A percentile compares a stretch with the other conserved stretches of the same genome.
Conservation (phyloP, 2,888 invertebrate species). For the Tenthredo livida region DNA sequence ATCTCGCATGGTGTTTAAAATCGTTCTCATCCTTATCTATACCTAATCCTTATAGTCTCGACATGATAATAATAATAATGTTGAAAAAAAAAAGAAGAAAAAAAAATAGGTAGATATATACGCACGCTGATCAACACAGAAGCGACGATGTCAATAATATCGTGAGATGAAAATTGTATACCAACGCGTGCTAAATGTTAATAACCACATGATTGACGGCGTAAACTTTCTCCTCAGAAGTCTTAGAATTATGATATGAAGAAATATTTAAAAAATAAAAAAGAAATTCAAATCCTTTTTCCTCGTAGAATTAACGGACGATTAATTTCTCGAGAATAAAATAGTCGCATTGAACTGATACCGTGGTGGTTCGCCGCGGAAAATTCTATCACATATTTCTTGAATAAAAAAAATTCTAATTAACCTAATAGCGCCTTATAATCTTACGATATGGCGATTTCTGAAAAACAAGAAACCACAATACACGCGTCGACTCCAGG, state of each 20-base stretch:
- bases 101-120: constrained; percentile 37
- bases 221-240: background rate
- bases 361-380: background rate
- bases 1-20: constrained; percentile 32
- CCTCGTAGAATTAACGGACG: background rate
- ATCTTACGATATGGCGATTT: background rate
- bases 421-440: background rate
- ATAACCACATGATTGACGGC: background rate
- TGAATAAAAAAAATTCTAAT: constrained; percentile 13
- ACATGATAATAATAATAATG: constrained; percentile 44
- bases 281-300: background rate
- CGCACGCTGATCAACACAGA: background rate
- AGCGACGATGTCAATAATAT: constrained; percentile 1
- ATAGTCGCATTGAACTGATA: background rate
- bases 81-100: background rate
- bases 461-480: background rate
- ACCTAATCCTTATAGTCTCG: constrained; percentile 48
- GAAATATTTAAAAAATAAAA: background rate
- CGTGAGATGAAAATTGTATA: too few species aligned
- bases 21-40: constrained; percentile 44
- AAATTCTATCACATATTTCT: background rate
- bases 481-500: background rate
- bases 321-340: background rate
- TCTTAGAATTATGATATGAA: background rate
- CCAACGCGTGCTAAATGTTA: background rate